phyloP scores from a whole-genome alignment of 2,113 vertebrate genomes.

The Periophthalmodon schlosseri region DNA sequence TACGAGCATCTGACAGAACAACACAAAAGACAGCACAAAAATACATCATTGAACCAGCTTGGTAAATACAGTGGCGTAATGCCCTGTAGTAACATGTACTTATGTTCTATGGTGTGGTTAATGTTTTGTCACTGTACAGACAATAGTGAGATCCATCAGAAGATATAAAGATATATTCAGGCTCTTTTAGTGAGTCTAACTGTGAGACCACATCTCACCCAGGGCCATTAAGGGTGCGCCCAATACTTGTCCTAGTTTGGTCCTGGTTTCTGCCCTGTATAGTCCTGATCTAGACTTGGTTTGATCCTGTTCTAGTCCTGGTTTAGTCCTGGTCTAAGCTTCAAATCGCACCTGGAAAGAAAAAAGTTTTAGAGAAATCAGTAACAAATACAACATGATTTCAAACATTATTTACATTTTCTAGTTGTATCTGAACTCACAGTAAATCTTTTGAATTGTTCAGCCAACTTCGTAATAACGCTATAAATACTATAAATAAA shows the following conservation, averaged over 20 bases:
- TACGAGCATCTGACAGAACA: background rate
- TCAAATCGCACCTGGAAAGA: too few relatives aligned
- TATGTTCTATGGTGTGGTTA: constrained; percentile 14
- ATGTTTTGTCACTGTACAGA: constrained; percentile 10
- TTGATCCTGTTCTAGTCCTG: background rate
- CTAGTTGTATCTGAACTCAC: background rate
- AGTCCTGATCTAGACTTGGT: background rate
- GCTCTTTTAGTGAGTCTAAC: constrained; percentile 5
- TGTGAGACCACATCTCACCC: background rate
- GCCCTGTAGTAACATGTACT: constrained; percentile 25
- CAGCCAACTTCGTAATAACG: background rate
- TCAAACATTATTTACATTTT: background rate
- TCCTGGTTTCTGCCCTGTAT: too few relatives aligned
- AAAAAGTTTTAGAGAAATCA: too few relatives aligned
- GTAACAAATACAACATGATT: too few relatives aligned
- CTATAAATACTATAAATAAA: background rate
- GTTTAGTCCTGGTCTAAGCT: background rate
- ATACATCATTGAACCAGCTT: background rate
- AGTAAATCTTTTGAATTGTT: background rate
- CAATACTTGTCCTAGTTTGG: background rate
- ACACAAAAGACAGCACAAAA: constrained; percentile 10
- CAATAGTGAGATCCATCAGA: constrained; percentile 8
- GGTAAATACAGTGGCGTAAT: background rate
- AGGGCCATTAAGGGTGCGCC: background rate
- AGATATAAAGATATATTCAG: constrained; percentile 4